Percentiles rank a stretch among this genome's conserved stretches.
Evolutionary conservation across 2,797 vertebrate genomes (phyloP).

Genomic region (Coregonus ussuriensis): DNA sequence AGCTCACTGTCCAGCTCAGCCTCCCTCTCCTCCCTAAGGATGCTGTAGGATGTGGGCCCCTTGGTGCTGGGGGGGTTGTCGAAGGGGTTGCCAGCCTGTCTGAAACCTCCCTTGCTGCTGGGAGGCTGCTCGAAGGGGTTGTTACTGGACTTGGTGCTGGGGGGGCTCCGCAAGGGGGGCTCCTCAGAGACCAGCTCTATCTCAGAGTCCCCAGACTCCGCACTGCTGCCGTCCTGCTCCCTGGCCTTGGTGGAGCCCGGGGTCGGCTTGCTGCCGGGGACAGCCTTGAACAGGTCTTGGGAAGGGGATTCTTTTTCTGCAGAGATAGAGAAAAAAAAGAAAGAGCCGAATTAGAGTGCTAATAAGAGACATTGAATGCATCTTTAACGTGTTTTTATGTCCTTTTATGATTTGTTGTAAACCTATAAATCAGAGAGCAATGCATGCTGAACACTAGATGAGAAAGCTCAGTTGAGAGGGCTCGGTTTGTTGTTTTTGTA

Average conservation of each 20-base stretch:
- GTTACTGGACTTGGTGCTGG: constrained; percentile 49
- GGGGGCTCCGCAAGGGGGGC: constrained; percentile 71
- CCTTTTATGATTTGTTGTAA: not conserved
- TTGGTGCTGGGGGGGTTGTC: constrained; percentile 76
- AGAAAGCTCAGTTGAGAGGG: no score
- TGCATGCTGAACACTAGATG: no score
- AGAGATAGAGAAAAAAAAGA: constrained; percentile 18
- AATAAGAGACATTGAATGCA: not conserved
- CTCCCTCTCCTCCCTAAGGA: constrained; percentile 94
- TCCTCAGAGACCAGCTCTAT: constrained; percentile 95
- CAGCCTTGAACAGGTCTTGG: constrained; percentile 82
- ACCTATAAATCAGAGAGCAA: no score
- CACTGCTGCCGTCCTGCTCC: constrained; percentile 87
- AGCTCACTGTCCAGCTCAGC: constrained; percentile 98
- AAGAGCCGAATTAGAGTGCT: constrained; percentile 5
- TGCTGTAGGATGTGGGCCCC: constrained; percentile 90
- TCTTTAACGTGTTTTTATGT: not conserved
- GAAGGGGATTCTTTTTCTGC: constrained; percentile 87
- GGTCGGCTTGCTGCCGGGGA: constrained; percentile 55
- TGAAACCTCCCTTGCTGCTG: constrained; percentile 54
- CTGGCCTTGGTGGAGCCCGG: constrained; percentile 33
- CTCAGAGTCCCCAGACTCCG: constrained; percentile 95
- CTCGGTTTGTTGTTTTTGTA: no score
- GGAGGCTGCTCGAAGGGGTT: constrained; percentile 69
- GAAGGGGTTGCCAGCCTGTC: constrained; percentile 64